phyloP scores from a whole-genome alignment of 2,797 vertebrate genomes.

The Enteromius paludinosus region DNA sequence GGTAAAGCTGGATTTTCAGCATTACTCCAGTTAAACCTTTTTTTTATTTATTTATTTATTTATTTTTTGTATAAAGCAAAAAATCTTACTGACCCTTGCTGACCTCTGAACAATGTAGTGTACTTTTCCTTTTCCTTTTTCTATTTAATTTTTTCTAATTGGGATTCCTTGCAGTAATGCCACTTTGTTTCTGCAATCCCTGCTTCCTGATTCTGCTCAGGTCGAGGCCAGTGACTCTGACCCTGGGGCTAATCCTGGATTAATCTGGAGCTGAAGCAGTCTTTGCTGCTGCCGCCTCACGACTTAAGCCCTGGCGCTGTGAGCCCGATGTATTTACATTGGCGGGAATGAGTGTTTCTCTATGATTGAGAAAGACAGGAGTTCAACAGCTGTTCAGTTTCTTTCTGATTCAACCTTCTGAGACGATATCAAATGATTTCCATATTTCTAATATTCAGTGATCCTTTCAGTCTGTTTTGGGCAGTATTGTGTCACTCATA shows the following conservation, averaged over 20 bases:
- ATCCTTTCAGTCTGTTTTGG: neutral
- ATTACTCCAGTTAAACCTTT: neutral
- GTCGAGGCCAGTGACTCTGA: constrained; percentile 74
- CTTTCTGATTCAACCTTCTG: neutral
- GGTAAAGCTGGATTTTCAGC: neutral
- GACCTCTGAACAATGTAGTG: neutral
- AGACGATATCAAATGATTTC: neutral
- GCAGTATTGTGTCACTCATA: neutral
- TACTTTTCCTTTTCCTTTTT: constrained; percentile 3
- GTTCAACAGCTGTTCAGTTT: constrained; percentile 3
- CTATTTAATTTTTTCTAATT: constrained; percentile 57
- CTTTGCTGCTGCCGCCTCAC: constrained; percentile 64
- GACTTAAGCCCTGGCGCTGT: constrained; percentile 64
- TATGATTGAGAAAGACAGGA: constrained; percentile 5
- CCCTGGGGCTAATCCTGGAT: constrained; percentile 78
- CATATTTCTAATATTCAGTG: neutral
- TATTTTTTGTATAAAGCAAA: too few species aligned
- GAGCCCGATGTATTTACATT: constrained; percentile 14
- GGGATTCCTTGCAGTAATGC: constrained; percentile 70
- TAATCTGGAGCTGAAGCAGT: constrained; percentile 73
- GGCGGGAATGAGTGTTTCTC: neutral
- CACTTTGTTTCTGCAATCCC: constrained; percentile 74
- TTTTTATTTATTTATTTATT: too few species aligned
- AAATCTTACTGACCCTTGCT: neutral
- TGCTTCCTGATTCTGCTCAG: constrained; percentile 76